Conservation (phyloP, 2,888 invertebrate species). For the Heteropelma amictum region DNA sequence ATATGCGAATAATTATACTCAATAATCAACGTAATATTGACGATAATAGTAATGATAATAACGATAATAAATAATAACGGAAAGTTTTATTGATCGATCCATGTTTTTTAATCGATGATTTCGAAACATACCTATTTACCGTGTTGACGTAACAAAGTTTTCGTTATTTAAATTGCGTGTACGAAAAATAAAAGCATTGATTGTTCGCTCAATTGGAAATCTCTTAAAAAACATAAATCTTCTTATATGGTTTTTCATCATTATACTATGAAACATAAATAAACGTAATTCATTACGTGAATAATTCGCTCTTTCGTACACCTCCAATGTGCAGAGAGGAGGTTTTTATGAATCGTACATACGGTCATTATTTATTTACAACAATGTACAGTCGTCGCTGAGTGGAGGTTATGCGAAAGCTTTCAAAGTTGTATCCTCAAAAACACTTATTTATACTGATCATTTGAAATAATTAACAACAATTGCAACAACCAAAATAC, state of each 20-base stretch:
- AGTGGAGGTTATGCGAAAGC: no score
- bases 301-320: slow-evolving; percentile 62
- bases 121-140: not conserved
- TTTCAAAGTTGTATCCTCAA: no score
- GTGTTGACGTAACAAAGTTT: slow-evolving; percentile 16
- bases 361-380: not conserved
- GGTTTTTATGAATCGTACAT: slow-evolving; percentile 14
- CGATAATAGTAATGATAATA: slow-evolving; percentile 48
- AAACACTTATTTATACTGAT: no score
- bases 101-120: slow-evolving; percentile 5
- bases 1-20: slow-evolving; percentile 55
- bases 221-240: slow-evolving; percentile 49
- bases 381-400: not conserved
- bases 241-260: slow-evolving; percentile 32
- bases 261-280: slow-evolving; percentile 72
- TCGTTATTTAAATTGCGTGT: slow-evolving; percentile 23
- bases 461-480: no score
- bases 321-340: slow-evolving; percentile 55
- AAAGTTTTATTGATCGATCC: slow-evolving; percentile 28
- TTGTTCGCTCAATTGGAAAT: slow-evolving; percentile 28
- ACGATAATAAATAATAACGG: slow-evolving; percentile 51
- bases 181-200: slow-evolving; percentile 21
- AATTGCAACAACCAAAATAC: not conserved
- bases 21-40: slow-evolving; percentile 59
- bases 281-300: slow-evolving; percentile 59